Base-by-base conservation (phyloP, 2,797 vertebrate species). In the Momotus momota region DNA sequence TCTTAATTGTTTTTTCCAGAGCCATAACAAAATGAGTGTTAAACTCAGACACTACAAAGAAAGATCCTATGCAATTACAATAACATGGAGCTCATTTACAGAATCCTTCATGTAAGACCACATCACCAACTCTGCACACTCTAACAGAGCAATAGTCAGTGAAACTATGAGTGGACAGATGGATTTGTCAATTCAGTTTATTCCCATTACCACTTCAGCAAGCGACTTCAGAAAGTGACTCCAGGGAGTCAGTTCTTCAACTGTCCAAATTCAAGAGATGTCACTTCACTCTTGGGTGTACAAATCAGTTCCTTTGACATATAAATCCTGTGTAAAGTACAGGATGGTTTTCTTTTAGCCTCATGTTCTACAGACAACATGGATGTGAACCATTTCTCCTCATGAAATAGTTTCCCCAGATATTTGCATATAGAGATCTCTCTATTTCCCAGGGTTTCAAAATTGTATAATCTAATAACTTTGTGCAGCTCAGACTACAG, bases 21-120 rank as follows among this genome's bases (percentile, higher is more conserved):
- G 51, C 15, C 54, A 46, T 12, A 66, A 15, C 38, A 86, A 86
- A 77, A 67, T 46, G 6, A 23, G 20, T 48, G 14, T 22, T 81
- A 58, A 61, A 62, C 90, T 87, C 71, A 82, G 35, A 71, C 0
- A 0, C 40, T 64, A 23, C 55, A 60, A 86, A 31, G 38, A 82
- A 71, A 75, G 17, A 22, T 25, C 40, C 45, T 67, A 26, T 25
- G 20, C 14, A 45, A 41, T 16, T 64, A 67, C 48, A 58, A 1
- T 10, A 41, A 67, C 12, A 52, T 4, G 0, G 1, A 77, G 15
- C 21, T 51, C 3, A 1, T 55, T 61, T 52, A 35, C 23, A 73
- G 49, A 65, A 69, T 55, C 73, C 54, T 33, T 52, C 25, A 18
- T 9, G 20, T 19, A 88, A 58, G 58, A 60, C 49, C 40, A 41